phyloP scores from a whole-genome alignment of 2,888 invertebrate species.

The Stenodera caucasica region DNA sequence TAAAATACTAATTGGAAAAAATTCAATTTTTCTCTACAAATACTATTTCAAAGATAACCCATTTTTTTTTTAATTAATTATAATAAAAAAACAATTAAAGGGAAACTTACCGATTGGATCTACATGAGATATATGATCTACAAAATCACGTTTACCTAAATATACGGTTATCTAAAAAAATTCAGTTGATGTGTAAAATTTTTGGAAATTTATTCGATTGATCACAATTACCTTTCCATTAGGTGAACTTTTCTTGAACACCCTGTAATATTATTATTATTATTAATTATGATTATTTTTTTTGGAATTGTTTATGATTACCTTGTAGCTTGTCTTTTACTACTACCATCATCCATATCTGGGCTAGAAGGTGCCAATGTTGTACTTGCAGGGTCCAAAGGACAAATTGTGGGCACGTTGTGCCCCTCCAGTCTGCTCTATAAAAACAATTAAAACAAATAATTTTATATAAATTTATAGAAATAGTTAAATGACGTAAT shows the following conservation, averaged over 20 bases:
- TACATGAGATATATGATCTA: slow-evolving; percentile 88
- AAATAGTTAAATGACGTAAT: slow-evolving; percentile 17
- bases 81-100: not conserved
- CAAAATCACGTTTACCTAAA: slow-evolving; percentile 88
- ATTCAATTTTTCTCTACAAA: not conserved
- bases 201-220: not conserved
- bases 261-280: slow-evolving; percentile 61
- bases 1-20: slow-evolving; percentile 4
- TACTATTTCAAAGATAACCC: too few relatives aligned
- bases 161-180: slow-evolving; percentile 78
- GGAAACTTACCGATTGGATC: slow-evolving; percentile 80
- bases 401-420: slow-evolving; percentile 43
- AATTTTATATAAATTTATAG: not conserved
- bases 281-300: not conserved
- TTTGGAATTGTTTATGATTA: slow-evolving; percentile 35
- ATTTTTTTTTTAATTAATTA: too few relatives aligned
- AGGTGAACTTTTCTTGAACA: slow-evolving; percentile 96
- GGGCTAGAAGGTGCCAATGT: slow-evolving; percentile 56
- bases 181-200: slow-evolving; percentile 13
- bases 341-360: slow-evolving; percentile 73
- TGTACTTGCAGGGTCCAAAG: slow-evolving; percentile 41
- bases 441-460: slow-evolving; percentile 14
- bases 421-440: slow-evolving; percentile 50
- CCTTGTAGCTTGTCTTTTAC: slow-evolving; percentile 73
- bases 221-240: slow-evolving; percentile 81